A percentile compares a stretch with the other conserved stretches of the same genome.
These are phyloP conservation scores for Turnix velox DNA, from an alignment of 2,113 vertebrate genomes.

Conservation along the genomic window DNA sequence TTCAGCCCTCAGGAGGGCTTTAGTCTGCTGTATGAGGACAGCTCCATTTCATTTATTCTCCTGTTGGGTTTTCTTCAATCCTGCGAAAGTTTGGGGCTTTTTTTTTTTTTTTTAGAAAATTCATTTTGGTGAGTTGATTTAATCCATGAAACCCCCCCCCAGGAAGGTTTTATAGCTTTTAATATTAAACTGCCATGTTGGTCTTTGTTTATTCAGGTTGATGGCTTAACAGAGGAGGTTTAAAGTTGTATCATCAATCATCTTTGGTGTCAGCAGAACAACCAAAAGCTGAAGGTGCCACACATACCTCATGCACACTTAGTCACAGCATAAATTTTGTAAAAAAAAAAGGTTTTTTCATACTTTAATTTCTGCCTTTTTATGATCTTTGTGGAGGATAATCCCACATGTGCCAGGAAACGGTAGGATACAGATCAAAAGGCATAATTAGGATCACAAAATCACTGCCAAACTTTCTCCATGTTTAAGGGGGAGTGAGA, in stretches of 20 bases:
- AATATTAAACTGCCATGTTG: slow-evolving; percentile 47
- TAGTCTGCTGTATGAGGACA: slow-evolving; percentile 25
- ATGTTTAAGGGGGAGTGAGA: slow-evolving; percentile 15
- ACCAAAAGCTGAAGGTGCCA: not conserved
- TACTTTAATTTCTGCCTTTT: slow-evolving; percentile 1
- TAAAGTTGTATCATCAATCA: slow-evolving; percentile 42
- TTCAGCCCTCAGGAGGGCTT: slow-evolving; percentile 53
- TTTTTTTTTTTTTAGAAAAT: not conserved
- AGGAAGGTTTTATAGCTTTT: slow-evolving; percentile 61
- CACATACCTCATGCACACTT: not conserved
- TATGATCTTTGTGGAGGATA: not conserved
- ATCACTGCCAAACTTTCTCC: not conserved
- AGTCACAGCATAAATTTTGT: not conserved
- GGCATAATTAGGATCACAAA: not conserved
- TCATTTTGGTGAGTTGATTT: slow-evolving; percentile 56
- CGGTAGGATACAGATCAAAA: not conserved
- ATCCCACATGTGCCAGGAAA: not conserved
- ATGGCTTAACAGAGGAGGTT: slow-evolving; percentile 27
- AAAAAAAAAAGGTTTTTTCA: no score
- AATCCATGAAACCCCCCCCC: slow-evolving; percentile 43
- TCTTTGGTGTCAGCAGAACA: not conserved
- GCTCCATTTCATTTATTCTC: slow-evolving; percentile 46
- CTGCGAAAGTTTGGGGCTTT: not conserved
- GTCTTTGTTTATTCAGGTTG: slow-evolving; percentile 64
- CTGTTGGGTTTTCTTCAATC: not conserved